A percentile compares a stretch with the other conserved stretches of the same genome.
Conservation (phyloP, 1,140 invertebrate species). For the Atta cephalotes region DNA sequence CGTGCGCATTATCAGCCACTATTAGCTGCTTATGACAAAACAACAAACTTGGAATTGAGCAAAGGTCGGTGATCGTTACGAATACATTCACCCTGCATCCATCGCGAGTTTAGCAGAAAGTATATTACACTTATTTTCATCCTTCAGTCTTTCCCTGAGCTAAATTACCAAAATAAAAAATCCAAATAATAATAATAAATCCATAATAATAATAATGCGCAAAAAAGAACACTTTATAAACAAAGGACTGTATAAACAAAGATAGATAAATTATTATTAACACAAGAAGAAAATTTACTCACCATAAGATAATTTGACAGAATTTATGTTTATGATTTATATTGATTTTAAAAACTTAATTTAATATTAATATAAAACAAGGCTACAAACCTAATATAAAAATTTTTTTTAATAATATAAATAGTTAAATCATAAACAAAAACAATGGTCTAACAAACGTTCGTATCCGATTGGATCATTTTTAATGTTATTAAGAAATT, state of each 20-base stretch:
- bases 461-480: no score
- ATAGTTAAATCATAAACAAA: no score
- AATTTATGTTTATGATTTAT: background rate
- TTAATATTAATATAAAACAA: background rate
- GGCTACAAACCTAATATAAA: no score
- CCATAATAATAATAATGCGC: background rate
- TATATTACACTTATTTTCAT: constrained; percentile 54
- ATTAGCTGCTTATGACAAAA: constrained; percentile 18
- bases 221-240: no score
- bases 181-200: background rate
- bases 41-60: constrained; percentile 10
- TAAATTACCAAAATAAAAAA: background rate
- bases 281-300: background rate
- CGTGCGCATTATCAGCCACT: background rate
- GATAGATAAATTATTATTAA: background rate
- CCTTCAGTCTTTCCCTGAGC: background rate
- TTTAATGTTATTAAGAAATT: no score
- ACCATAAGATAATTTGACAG: background rate
- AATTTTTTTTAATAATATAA: no score
- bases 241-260: background rate
- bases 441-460: no score
- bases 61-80: constrained; percentile 26
- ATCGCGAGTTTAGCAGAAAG: constrained; percentile 27
- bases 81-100: background rate
- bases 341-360: background rate